Percentiles rank a stretch among this genome's conserved stretches.
These are phyloP conservation scores for Vimba vimba DNA, from an alignment of 2,113 vertebrate species.

Conservation along the genomic window DNA sequence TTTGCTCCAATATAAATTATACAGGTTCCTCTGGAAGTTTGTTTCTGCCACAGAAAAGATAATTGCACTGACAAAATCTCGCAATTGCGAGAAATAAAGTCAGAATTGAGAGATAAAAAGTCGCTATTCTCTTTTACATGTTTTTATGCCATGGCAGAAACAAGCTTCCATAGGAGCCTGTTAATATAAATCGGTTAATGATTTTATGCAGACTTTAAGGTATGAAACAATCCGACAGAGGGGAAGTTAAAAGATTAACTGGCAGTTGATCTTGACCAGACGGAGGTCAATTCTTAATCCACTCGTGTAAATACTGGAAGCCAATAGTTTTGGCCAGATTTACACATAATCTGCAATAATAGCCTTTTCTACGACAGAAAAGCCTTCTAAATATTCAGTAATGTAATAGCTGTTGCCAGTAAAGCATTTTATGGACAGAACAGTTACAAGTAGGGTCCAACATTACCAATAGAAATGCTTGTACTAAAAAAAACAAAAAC, in stretches of 20 bases:
- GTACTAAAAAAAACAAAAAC: neutral
- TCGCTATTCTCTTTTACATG: too few species aligned
- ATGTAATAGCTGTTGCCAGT: neutral
- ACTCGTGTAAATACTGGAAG: conserved; percentile 64
- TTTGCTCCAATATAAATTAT: too few species aligned
- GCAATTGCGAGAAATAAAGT: too few species aligned
- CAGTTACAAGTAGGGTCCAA: neutral
- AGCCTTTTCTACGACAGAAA: conserved; percentile 62
- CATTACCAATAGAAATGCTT: neutral
- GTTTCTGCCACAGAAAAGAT: too few species aligned
- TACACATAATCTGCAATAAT: conserved; percentile 68
- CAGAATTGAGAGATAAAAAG: too few species aligned
- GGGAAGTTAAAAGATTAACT: conserved; percentile 59
- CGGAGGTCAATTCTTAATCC: conserved; percentile 68
- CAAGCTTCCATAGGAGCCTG: neutral
- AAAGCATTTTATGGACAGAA: neutral
- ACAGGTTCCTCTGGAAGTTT: too few species aligned
- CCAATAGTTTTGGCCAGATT: conserved; percentile 61
- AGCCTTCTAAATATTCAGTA: neutral
- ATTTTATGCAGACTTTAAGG: neutral
- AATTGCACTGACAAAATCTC: too few species aligned
- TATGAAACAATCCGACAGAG: neutral
- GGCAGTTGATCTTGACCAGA: neutral
- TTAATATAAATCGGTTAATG: neutral
- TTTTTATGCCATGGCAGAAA: too few species aligned